Evolutionary conservation across 2,888 invertebrate species (phyloP), one percentile per base, ranked within the genome.

Genomic region (Fissipunctia ypsillon): DNA sequence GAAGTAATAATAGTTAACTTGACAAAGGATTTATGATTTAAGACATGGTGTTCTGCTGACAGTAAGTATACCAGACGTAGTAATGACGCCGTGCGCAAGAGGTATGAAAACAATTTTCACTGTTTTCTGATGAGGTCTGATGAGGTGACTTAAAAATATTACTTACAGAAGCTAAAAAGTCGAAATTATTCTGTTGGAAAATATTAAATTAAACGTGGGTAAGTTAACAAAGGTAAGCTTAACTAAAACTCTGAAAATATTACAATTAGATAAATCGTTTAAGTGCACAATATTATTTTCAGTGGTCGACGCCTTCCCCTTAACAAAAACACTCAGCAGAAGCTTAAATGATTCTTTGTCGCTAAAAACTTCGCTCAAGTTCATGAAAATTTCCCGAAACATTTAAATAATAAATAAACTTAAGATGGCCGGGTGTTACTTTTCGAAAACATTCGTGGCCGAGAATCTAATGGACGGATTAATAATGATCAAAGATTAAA

Each of bases 301-400:
- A 6, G 1, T 41, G 1, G 12, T n/a, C 35, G 16, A 14, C 2
- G 12, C 2, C 85, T 75, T 67, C 69, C 41, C 85, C 87, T 89
- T 90, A 88, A 88, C 59, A 73, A 78, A 88, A 89, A 88, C 89
- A 88, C 89, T 90, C 74, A 87, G 70, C 73, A 76, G 63, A 50
- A 74, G 85, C 86, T 89, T 88, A 88, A 89, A 86, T 84, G 86
- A 85, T 88, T 87, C 87, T 86, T 86, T 84, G 84, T 85, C 80
- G 78, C 81, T 85, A 83, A 88, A 88, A 89, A 89, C 87, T 88
- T 86, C 63, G 61, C 73, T 78, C 52, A 78, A 86, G 82, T 86
- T 83, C 78, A 84, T 82, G 82, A 84, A 88, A 87, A 85, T 87
- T 84, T 81, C 74, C 45, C 57, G 48, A 76, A 84, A 84, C 79